Evolutionary conservation across 2,797 vertebrate species (phyloP).

Genomic region (Acridotheres tristis): DNA sequence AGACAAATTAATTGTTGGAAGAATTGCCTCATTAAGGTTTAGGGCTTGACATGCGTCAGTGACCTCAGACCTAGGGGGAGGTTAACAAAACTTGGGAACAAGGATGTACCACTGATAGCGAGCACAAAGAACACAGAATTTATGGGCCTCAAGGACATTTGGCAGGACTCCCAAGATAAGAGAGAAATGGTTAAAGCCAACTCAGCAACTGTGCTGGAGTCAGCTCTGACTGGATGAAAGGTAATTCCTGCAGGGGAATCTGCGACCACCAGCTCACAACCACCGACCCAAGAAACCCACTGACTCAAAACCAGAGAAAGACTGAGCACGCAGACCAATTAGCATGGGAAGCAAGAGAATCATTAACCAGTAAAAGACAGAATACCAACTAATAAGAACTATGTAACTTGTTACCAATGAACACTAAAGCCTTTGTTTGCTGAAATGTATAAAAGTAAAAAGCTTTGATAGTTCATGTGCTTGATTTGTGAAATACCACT

Average conservation of each 20-base stretch:
- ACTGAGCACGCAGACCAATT: neutral
- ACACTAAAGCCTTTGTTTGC: neutral
- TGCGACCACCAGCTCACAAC: fast-evolving
- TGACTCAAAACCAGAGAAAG: neutral
- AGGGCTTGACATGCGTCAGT: neutral
- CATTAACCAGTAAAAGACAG: neutral
- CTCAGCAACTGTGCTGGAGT: neutral
- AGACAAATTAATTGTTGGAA: neutral
- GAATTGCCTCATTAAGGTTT: neutral
- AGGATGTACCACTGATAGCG: neutral
- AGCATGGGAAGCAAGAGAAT: fast-evolving
- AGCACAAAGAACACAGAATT: neutral
- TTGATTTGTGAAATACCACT: neutral
- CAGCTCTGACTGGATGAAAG: neutral
- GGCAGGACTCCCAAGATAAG: neutral
- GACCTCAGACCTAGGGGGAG: neutral
- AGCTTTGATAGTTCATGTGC: neutral
- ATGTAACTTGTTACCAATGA: neutral
- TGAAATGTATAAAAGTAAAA: neutral
- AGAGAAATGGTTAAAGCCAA: neutral
- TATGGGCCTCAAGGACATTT: neutral
- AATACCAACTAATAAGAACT: neutral
- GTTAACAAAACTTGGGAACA: neutral
- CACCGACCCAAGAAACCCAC: too few relatives aligned
- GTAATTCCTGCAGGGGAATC: neutral